Evolutionary conservation across 2,888 invertebrate genomes (phyloP), one percentile per base, ranked within the genome.

Genomic region (Parascotia fuliginaria): DNA sequence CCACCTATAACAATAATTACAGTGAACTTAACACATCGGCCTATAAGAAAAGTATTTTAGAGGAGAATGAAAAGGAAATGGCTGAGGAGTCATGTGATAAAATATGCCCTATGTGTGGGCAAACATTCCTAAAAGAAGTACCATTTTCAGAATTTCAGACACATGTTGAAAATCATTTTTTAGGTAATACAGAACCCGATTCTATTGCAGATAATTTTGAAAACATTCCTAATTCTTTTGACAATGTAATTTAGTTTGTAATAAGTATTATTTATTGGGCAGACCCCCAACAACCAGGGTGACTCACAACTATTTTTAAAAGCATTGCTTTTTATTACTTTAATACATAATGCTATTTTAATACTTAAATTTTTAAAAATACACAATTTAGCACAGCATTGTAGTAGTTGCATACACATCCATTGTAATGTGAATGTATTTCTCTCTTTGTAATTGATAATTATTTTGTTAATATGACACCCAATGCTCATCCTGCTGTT

Each of bases 111-210:
- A 93, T 97, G 87, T 97, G 97, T 83, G 95, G 94, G 7, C 91
- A 93, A 77, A 87, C 89, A 58, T 96, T 95, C 73, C 86, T 87
- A 34, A 93, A 92, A 74, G 87, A 93, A 45, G 77, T 92, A 9
- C 77, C 89, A 14, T 96, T 96, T 79, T 84, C 93, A 16, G 93
- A 93, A 37, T 96, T 96, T 74, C 94, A 95, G 59, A 89, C 94
- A 49, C 97, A 97, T 83, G 97, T 97, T 19, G 94, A 96, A 79
- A 94, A 92, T 68, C 97, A 97, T 87, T 97, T 97, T 79, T 85
- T 93, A 47, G 93, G 94, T 61, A 94, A 95, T 27, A 80, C 79
- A 45, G 93, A 93, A 51, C 54, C 78, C 6, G 93, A 94, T 68
- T 93, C 93, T 38, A 78, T 92, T 28, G 85, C 88, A 42, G 92